Evolutionary conservation across 1,140 invertebrate species (phyloP).

Genomic region (Holcopasites calliopsidis): DNA sequence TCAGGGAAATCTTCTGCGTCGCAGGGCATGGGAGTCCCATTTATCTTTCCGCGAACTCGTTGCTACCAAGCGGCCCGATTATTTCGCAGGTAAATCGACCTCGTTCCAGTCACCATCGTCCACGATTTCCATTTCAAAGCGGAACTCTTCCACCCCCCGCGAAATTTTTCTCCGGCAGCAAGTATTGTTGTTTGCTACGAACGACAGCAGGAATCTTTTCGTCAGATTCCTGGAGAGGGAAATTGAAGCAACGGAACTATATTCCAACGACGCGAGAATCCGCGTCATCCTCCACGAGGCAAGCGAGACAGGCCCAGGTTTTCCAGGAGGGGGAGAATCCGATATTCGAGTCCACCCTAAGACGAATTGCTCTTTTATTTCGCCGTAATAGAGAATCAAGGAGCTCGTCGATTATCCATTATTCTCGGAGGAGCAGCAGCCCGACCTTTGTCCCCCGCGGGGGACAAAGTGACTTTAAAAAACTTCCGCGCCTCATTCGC

Average conservation of each 20-base stretch:
- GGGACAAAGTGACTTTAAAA: conserved; percentile 69
- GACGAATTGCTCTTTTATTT: conserved; percentile 64
- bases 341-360: conserved; percentile 56
- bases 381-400: conserved; percentile 64
- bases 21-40: conserved; percentile 73
- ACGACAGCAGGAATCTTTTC: too few species aligned
- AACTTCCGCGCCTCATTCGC: conserved; percentile 62
- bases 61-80: conserved; percentile 15
- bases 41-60: conserved; percentile 67
- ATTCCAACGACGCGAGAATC: conserved; percentile 3
- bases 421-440: conserved; percentile 72
- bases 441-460: conserved; percentile 58
- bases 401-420: conserved; percentile 68
- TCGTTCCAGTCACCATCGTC: not conserved
- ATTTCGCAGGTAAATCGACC: conserved; percentile 37
- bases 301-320: conserved; percentile 24
- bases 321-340: conserved; percentile 40
- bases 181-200: too few species aligned
- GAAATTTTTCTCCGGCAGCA: too few species aligned
- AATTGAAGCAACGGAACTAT: not conserved
- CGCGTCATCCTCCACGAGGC: too few species aligned
- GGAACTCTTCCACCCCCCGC: not conserved
- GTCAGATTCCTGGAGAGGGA: too few species aligned
- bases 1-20: conserved; percentile 76
- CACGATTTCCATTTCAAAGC: not conserved